Evolutionary conservation across 1,140 invertebrate species (phyloP), one percentile per base, ranked within the genome.

Genomic region (Drosophila seguyi): DNA sequence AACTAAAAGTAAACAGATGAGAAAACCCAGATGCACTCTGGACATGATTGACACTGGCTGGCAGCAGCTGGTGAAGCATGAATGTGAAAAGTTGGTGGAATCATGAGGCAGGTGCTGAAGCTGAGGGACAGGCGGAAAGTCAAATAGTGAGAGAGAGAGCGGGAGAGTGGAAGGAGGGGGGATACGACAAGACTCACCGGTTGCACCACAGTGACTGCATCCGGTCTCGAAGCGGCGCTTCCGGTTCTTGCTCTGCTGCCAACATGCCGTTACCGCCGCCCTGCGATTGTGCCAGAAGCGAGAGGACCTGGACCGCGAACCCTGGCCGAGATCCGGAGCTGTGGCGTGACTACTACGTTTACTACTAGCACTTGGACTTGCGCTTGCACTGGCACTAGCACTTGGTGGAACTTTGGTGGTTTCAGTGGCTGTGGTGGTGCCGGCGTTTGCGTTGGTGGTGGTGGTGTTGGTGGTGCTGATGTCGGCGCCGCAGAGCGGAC

Each of bases 181-280:
- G 83, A 83, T 78, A 84, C 78, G 78, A 81, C 63, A 85, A 81
- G 73, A 92, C 91, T 92, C 91, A 92, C 91, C 91, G 81, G 77
- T 88, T 78, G 91, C 91, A 79, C 91, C 91, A 82, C 91, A 92
- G 66, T 92, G 91, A 82, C 85, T 90, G 79, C 91, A 92, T 92
- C 88, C 88, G 85, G 85, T 67, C 55, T 90, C 84, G 68, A 69
- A 72, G 81, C 75, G 85, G 52, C 62, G 85, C 81, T 81, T 85
- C 75, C 85, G 85, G 48, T 90, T 78, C 52, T 90, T 86, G 73
- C 76, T 82, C 72, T 86, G 86, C 66, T 86, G 86, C 86, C 86
- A 90, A 79, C 81, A 90, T 73, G 81, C 85, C 72, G 74, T 62
- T 18, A 85, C 53, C 56, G 85, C 74, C 61, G 79, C 77, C 82